phyloP scores from a whole-genome alignment of 2,113 vertebrate genomes.

The Empidonax alnorum region DNA sequence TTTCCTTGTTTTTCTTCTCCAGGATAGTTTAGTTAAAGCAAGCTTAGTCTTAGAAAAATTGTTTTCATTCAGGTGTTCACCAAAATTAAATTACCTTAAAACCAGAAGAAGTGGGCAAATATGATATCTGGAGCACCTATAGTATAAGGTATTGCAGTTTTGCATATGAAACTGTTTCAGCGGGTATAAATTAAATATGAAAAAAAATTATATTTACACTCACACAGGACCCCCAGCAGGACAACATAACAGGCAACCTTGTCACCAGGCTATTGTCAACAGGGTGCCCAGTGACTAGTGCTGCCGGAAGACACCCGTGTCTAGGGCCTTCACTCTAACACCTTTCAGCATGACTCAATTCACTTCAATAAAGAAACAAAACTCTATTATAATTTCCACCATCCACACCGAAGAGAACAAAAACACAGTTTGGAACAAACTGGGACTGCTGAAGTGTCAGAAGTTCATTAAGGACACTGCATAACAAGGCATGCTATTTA shows the following conservation, averaged over 20 bases:
- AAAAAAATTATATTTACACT: not conserved
- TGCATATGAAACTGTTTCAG: not conserved
- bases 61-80: not conserved
- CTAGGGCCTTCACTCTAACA: not conserved
- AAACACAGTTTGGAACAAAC: not conserved
- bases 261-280: not conserved
- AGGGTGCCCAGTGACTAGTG: not conserved
- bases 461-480: conserved; percentile 11
- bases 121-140: not conserved
- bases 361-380: conserved; percentile 10
- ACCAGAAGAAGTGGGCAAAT: not conserved
- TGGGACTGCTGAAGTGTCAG: not conserved
- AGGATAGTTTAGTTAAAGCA: not conserved
- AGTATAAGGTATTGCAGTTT: not conserved
- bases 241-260: not conserved
- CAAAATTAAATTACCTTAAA: not conserved
- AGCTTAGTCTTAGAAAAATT: not conserved
- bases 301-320: not conserved
- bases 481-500: not conserved
- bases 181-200: not conserved
- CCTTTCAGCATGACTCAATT: not conserved
- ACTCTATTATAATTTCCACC: conserved; percentile 7
- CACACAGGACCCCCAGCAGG: not conserved
- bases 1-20: not conserved
- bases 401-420: not conserved